Conservation (phyloP, 37 sponge, comb jelly and placozoan species). For the Oopsacas minuta region DNA sequence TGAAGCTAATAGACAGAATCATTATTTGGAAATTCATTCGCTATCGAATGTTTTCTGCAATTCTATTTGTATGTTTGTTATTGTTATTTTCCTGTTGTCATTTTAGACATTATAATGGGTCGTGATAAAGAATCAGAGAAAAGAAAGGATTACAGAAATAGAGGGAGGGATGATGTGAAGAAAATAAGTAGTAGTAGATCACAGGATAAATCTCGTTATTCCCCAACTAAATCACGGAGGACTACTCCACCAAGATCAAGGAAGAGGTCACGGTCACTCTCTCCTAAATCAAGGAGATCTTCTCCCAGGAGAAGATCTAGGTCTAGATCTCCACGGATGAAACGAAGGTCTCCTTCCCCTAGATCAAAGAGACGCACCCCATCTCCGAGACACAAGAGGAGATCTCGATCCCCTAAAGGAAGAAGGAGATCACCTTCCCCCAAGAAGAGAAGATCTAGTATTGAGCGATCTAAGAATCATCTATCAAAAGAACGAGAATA, state of each 20-base stretch:
- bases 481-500: neutral
- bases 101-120: too few species aligned
- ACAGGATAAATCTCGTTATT: neutral
- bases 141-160: neutral
- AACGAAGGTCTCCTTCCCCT: neutral
- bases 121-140: neutral
- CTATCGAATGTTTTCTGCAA: too few species aligned
- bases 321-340: neutral
- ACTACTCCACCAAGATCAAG: neutral
- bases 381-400: neutral
- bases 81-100: too few species aligned
- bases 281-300: neutral
- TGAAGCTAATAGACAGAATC: too few species aligned
- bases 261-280: neutral
- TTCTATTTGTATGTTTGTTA: too few species aligned
- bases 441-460: neutral
- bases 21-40: too few species aligned
- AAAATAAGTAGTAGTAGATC: neutral
- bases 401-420: constrained; percentile 9
- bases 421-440: constrained; percentile 18
- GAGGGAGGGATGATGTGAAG: neutral
- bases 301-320: neutral
- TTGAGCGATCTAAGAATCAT: neutral
- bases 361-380: constrained; percentile 20
- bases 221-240: neutral